A percentile compares a stretch with the other conserved stretches of the same genome.
phyloP scores from a whole-genome alignment of 2,888 invertebrate species.

The Megastigmus dorsalis region DNA sequence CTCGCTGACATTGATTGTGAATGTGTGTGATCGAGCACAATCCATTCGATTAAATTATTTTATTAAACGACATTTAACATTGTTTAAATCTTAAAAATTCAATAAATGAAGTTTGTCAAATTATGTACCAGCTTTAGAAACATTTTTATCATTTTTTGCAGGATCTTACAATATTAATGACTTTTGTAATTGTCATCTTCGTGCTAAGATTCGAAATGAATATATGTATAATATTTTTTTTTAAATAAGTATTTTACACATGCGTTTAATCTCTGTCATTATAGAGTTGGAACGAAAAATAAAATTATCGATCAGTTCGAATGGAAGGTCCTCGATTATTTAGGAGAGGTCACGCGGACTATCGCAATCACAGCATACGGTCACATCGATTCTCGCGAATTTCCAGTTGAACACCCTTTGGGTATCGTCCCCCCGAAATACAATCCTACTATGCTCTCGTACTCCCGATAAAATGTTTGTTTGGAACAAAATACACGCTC shows the following conservation, averaged over 20 bases:
- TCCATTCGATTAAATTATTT: constrained; percentile 31
- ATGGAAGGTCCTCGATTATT: constrained; percentile 23
- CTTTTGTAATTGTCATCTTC: no score
- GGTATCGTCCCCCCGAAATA: background rate
- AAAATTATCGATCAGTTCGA: constrained; percentile 26
- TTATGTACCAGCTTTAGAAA: no score
- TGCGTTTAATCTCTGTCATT: no score
- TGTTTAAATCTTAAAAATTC: no score
- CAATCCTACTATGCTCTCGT: background rate
- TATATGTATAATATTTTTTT: no score
- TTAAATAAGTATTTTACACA: no score
- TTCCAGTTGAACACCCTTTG: constrained; percentile 43
- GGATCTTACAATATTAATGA: no score
- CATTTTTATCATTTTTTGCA: no score
- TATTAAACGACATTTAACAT: no score
- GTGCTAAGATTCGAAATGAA: no score
- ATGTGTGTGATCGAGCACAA: constrained; percentile 4
- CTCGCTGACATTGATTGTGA: constrained; percentile 40
- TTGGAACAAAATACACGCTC: background rate
- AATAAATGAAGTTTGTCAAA: no score
- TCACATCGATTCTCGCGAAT: constrained; percentile 52
- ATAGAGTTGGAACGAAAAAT: no score
- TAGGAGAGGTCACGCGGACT: constrained; percentile 46
- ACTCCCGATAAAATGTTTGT: constrained; percentile 3
- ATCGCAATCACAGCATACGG: constrained; percentile 55